phyloP scores from a whole-genome alignment of 2,113 vertebrate species.

The Strix uralensis region DNA sequence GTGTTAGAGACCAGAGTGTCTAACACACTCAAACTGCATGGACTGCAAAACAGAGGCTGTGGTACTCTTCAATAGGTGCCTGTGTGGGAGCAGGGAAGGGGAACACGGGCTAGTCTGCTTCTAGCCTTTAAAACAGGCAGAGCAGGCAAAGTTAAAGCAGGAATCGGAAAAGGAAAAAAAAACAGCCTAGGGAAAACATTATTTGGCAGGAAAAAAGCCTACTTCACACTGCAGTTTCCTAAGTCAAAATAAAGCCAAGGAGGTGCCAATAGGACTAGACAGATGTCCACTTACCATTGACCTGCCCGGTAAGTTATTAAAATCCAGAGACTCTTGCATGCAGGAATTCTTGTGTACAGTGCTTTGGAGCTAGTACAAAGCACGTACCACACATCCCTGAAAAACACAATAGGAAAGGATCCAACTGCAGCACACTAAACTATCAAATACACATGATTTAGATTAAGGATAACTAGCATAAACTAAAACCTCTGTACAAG shows the following conservation, averaged over 20 bases:
- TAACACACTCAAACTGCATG: neutral
- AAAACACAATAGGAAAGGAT: neutral
- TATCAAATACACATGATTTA: neutral
- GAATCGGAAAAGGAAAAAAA: neutral
- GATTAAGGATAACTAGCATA: neutral
- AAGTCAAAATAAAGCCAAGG: neutral
- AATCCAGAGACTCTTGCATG: neutral
- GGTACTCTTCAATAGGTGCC: neutral
- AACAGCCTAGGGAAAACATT: neutral
- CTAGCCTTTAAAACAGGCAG: neutral
- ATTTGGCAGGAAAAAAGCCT: neutral
- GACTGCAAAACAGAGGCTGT: neutral
- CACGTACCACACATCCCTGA: neutral
- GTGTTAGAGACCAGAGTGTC: neutral
- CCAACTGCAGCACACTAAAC: neutral
- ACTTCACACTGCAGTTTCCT: neutral
- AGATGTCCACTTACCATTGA: neutral
- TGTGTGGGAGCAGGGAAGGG: neutral
- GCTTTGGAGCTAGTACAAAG: neutral
- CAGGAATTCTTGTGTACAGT: neutral
- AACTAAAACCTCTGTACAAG: neutral
- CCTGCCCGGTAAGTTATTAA: neutral
- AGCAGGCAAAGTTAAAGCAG: neutral
- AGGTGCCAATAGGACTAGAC: slow-evolving; percentile 5
- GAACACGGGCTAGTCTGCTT: neutral